Evolutionary conservation across 1,140 invertebrate genomes (phyloP), one percentile per base, ranked within the genome.

Genomic region (Ostrea edulis): DNA sequence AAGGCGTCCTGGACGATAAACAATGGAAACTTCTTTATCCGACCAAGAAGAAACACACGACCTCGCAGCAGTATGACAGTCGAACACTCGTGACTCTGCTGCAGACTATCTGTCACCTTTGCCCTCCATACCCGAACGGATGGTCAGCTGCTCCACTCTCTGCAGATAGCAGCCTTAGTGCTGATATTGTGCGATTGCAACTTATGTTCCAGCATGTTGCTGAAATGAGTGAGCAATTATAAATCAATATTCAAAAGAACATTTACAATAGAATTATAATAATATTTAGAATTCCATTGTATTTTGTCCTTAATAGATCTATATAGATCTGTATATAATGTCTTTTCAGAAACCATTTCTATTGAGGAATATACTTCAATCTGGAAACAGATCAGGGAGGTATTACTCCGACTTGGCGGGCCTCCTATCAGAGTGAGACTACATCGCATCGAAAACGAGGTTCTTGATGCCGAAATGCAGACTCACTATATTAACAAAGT

Each of bases 11-110:
- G 12, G 89, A 87, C 17, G 92, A 93, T 2, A 88, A 88, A 55
- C 92, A 93, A 68, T 94, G 93, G 93, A 87, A 90, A n/a, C 71
- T 90, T 9, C 58, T 94, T 54, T 94, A 93, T 71, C 93, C 93
- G 0, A 29, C 58, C 7, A 91, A 93, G 44, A 90, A 91, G 86
- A 90, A 91, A n/a, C 85, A 86, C 35, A 85, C 81, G 7, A 87
- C 90, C 0, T 93, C 93, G 2, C 91, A 92, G 68, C 85, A 87
- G n/a, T 94, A 89, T 58, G 93, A 93, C 86, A 88, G 90, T 25
- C 86, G 87, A 8, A 84, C 92, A 1, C 86, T 94, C 22, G 84
- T 90, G n/a, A 90, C 91, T 3, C 90, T 94, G 35, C 90, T 93
- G 55, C 91, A 93, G 83, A 90, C 90, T 12, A 90, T 94, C n/a